These are phyloP conservation scores for Drosophila prosaltans DNA, from an alignment of 1,140 invertebrate genomes.

Conservation along the genomic window DNA sequence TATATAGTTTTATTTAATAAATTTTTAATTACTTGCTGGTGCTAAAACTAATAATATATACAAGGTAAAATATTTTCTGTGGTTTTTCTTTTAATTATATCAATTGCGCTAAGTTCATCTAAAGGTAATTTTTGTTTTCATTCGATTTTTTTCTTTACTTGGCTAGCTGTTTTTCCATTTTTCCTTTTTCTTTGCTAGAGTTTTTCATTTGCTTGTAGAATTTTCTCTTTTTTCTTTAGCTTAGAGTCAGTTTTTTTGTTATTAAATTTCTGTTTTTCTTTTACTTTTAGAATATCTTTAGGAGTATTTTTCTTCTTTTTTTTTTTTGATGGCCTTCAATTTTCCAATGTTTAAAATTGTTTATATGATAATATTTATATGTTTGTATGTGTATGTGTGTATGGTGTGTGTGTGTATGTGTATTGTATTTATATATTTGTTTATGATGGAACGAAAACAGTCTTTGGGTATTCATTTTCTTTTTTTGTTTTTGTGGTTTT, in stretches of 20 bases:
- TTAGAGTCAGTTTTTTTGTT: slow-evolving; percentile 29
- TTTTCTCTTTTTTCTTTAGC: slow-evolving; percentile 36
- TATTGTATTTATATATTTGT: slow-evolving; percentile 61
- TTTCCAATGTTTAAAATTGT: slow-evolving; percentile 55
- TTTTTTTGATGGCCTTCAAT: slow-evolving; percentile 45
- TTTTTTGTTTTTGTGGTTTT: slow-evolving; percentile 71
- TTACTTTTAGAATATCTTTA: slow-evolving; percentile 72
- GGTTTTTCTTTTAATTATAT: slow-evolving; percentile 68
- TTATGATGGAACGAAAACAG: slow-evolving; percentile 83
- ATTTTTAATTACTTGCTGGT: slow-evolving; percentile 58
- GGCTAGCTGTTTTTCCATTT: slow-evolving; percentile 5
- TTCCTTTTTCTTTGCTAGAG: slow-evolving; percentile 29
- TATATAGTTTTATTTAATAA: slow-evolving; percentile 43
- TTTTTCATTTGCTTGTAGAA: slow-evolving; percentile 35
- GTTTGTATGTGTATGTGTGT: slow-evolving; percentile 51
- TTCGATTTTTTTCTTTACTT: slow-evolving; percentile 35
- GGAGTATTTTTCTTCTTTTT: slow-evolving; percentile 58
- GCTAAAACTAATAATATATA: slow-evolving; percentile 82
- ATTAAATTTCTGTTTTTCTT: background rate
- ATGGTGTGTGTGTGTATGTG: slow-evolving; percentile 57
- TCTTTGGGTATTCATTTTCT: slow-evolving; percentile 83
- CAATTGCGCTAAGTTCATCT: slow-evolving; percentile 83
- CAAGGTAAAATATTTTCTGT: slow-evolving; percentile 75
- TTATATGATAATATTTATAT: slow-evolving; percentile 61
- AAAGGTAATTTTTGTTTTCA: slow-evolving; percentile 71